Conservation (phyloP, 1,140 invertebrate genomes). For the Heliconius hewitsoni region DNA sequence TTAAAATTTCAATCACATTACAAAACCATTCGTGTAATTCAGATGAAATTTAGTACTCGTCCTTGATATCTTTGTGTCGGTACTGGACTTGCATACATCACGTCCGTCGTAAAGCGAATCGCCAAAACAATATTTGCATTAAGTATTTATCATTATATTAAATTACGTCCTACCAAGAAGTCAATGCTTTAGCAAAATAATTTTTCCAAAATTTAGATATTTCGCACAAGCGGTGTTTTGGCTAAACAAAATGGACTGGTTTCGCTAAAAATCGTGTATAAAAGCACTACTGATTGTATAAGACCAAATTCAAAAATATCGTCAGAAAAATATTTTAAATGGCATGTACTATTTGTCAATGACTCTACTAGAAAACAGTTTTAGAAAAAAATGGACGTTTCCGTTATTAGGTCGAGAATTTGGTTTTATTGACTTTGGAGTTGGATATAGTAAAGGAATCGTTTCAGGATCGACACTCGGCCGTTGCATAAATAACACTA, state of each 20-base stretch:
- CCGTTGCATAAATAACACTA: conserved; percentile 17
- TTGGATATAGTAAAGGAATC: conserved; percentile 63
- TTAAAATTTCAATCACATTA: conserved; percentile 52
- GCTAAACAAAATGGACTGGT: conserved; percentile 81
- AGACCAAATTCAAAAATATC: conserved; percentile 76
- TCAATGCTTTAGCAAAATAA: conserved; percentile 79
- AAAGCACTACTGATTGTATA: conserved; percentile 79
- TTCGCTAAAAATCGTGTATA: conserved; percentile 77
- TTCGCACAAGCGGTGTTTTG: conserved; percentile 71
- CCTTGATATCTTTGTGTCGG: conserved; percentile 40
- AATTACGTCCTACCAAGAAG: conserved; percentile 58
- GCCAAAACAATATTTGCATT: conserved; percentile 57
- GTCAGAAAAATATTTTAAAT: conserved; percentile 79
- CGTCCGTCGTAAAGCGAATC: conserved; percentile 63
- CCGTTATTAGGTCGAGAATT: conserved; percentile 77
- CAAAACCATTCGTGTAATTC: conserved; percentile 52
- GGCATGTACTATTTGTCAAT: conserved; percentile 69
- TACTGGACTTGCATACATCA: conserved; percentile 50
- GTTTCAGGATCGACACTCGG: conserved; percentile 29
- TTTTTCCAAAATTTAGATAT: conserved; percentile 70
- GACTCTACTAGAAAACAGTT: conserved; percentile 77
- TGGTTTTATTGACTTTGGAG: conserved; percentile 61
- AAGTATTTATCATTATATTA: conserved; percentile 35
- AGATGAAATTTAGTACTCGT: conserved; percentile 43
- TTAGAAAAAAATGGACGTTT: conserved; percentile 81